Evolutionary conservation across 2,113 vertebrate species (phyloP).

Genomic region (Plecotus auritus): DNA sequence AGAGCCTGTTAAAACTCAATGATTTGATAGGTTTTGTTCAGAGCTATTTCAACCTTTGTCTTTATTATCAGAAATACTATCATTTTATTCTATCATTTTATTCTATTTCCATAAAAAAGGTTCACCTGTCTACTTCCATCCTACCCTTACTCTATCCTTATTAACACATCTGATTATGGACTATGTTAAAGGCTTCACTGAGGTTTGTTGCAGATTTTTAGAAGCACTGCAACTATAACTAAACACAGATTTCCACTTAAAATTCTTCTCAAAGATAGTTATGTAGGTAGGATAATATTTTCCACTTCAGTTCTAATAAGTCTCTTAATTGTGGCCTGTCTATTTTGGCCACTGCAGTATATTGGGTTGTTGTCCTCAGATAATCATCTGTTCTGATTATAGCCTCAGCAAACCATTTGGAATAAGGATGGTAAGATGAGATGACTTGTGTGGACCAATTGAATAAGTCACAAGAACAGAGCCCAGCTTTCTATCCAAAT

Average conservation of each 20-base stretch:
- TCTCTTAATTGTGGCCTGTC: background rate
- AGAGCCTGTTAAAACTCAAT: background rate
- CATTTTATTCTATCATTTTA: background rate
- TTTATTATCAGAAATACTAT: background rate
- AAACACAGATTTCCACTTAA: background rate
- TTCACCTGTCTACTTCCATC: background rate
- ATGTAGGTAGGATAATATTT: background rate
- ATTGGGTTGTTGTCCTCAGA: background rate
- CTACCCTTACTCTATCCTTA: accelerated
- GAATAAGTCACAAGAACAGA: background rate
- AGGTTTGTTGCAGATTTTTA: background rate
- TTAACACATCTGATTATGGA: background rate
- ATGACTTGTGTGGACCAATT: background rate
- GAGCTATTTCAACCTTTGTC: background rate
- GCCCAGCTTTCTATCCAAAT: background rate
- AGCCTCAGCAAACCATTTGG: background rate
- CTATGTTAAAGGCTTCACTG: background rate
- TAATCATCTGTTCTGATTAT: background rate
- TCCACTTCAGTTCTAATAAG: background rate
- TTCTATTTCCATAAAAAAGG: background rate
- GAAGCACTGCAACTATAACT: background rate
- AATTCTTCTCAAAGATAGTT: background rate
- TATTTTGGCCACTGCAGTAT: background rate
- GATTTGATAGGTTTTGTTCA: background rate
- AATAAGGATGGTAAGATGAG: background rate